Conservation (phyloP, 2,888 invertebrate species). For the Pandemis cinnamomeana region DNA sequence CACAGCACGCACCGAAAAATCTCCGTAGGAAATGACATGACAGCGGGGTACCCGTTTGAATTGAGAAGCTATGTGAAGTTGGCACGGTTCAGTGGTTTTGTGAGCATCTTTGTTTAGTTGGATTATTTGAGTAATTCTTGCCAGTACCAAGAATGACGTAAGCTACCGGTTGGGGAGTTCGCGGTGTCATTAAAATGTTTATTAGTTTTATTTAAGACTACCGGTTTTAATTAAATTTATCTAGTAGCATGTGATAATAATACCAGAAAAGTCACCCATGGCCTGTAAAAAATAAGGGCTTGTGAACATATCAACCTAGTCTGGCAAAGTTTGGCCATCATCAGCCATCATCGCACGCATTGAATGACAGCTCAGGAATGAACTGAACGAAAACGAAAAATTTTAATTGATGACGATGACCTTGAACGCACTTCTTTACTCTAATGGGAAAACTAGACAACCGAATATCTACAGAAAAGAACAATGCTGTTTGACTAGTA, state of each 20-base stretch:
- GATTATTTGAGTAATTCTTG: conserved; percentile 60
- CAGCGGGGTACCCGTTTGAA: conserved; percentile 47
- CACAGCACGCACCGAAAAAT: conserved; percentile 56
- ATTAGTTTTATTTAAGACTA: conserved; percentile 28
- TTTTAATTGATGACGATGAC: conserved; percentile 1
- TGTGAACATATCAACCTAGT: too few species aligned
- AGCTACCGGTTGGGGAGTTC: conserved; percentile 47
- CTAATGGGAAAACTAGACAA: conserved; percentile 11
- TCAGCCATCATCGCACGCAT: neutral
- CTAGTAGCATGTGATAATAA: conserved; percentile 10
- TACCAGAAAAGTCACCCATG: neutral
- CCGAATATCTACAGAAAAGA: neutral
- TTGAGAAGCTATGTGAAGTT: conserved; percentile 44
- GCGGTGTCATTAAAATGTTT: conserved; percentile 36
- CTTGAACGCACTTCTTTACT: conserved; percentile 12
- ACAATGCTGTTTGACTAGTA: neutral
- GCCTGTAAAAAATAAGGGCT: neutral
- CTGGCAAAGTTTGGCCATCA: neutral
- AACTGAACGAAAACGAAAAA: neutral
- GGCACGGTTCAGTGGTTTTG: conserved; percentile 17
- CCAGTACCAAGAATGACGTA: conserved; percentile 74
- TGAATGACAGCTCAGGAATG: neutral
- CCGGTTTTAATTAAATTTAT: conserved; percentile 20
- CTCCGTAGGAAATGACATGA: conserved; percentile 62
- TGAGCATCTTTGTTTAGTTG: conserved; percentile 55